These are phyloP conservation scores for Ctenopoma kingsleyae DNA, from an alignment of 2,797 vertebrate genomes.

Conservation along the genomic window DNA sequence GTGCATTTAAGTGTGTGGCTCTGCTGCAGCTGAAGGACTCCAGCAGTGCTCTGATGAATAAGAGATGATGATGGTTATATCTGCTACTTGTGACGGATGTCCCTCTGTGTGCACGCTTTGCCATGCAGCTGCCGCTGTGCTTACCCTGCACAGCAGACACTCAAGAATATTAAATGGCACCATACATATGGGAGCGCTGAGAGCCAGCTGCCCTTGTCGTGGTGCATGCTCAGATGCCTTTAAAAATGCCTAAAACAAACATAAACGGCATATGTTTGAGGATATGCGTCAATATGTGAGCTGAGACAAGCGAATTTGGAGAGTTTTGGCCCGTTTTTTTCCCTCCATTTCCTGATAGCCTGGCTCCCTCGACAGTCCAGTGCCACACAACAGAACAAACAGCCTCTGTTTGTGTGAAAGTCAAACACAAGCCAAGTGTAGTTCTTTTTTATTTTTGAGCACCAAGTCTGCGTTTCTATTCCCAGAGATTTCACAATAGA, in stretches of 20 bases:
- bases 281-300: background rate
- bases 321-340: constrained; percentile 33
- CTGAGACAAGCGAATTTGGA: constrained; percentile 5
- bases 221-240: constrained; percentile 35
- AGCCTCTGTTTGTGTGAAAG: constrained; percentile 51
- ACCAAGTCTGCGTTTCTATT: background rate
- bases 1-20: constrained; percentile 21
- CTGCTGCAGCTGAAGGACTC: constrained; percentile 23
- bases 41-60: constrained; percentile 58
- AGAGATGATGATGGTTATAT: constrained; percentile 63
- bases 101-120: constrained; percentile 34
- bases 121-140: constrained; percentile 44
- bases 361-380: constrained; percentile 34
- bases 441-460: constrained; percentile 25
- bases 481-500: constrained; percentile 44
- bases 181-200: constrained; percentile 30
- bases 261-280: constrained; percentile 28
- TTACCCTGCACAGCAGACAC: constrained; percentile 2
- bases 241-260: constrained; percentile 31
- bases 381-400: constrained; percentile 63
- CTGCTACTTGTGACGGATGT: constrained; percentile 45
- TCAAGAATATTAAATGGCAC: constrained; percentile 37
- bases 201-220: constrained; percentile 47
- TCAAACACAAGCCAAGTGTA: constrained; percentile 43
- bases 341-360: constrained; percentile 52